A percentile compares a stretch with the other conserved stretches of the same genome.
Conservation (phyloP, 2,113 vertebrate genomes). For the Romanogobio albipinnatus region DNA sequence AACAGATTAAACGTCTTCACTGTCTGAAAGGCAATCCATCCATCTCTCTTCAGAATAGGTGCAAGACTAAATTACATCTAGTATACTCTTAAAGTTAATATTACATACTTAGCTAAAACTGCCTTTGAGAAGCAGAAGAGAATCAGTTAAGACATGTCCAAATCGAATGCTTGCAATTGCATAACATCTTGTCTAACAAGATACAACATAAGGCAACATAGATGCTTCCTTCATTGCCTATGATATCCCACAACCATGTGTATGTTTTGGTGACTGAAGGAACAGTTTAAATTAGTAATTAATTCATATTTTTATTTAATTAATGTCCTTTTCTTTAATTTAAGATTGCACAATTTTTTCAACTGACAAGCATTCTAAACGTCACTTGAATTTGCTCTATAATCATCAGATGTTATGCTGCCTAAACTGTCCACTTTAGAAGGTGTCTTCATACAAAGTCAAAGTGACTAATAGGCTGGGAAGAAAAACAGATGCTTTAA, state of each 20-base stretch:
- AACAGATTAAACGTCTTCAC: not conserved
- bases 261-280: not conserved
- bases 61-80: not conserved
- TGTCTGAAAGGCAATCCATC: not conserved
- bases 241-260: not conserved
- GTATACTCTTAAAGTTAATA: not conserved
- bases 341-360: not conserved
- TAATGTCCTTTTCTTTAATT: too few species aligned
- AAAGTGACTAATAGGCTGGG: not conserved
- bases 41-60: not conserved
- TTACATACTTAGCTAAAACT: not conserved
- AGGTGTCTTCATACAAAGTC: not conserved
- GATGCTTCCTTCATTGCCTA: not conserved
- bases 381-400: not conserved
- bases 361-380: not conserved
- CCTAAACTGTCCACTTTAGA: not conserved
- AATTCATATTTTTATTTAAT: too few species aligned
- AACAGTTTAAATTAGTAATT: not conserved
- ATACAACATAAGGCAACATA: not conserved
- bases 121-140: too few species aligned
- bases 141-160: not conserved
- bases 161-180: not conserved
- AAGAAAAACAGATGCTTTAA: not conserved
- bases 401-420: not conserved
- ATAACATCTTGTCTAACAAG: not conserved